Conservation (phyloP, 2,888 invertebrate genomes). For the Pseudococcus jackbeardsleyi region DNA sequence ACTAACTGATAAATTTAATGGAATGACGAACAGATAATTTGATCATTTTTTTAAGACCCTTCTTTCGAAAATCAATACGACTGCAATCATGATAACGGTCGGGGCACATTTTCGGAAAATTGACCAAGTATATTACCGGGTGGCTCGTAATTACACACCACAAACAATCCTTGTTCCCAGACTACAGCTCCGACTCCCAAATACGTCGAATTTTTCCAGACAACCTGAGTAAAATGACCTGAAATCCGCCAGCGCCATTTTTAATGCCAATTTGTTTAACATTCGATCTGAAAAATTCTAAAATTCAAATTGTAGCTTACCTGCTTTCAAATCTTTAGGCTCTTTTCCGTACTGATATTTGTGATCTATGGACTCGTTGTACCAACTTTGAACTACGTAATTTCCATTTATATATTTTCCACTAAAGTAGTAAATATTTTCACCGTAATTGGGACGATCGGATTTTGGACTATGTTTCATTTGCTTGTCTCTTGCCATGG, state of each 20-base stretch:
- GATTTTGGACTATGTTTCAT: slow-evolving; percentile 47
- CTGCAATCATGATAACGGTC: not conserved
- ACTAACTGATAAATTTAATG: too few relatives aligned
- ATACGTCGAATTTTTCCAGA: slow-evolving; percentile 61
- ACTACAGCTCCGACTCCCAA: slow-evolving; percentile 51
- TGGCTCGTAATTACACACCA: slow-evolving; percentile 65
- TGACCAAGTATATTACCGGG: slow-evolving; percentile 39
- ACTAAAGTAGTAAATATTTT: slow-evolving; percentile 62
- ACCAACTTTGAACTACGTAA: slow-evolving; percentile 60
- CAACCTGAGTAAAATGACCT: slow-evolving; percentile 64
- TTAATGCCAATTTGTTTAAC: not conserved
- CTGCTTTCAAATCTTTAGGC: slow-evolving; percentile 16
- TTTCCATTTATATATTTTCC: slow-evolving; percentile 14
- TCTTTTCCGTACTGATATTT: slow-evolving; percentile 58
- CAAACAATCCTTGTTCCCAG: slow-evolving; percentile 17
- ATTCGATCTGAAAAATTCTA: too few relatives aligned
- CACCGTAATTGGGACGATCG: slow-evolving; percentile 60
- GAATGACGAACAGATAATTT: too few relatives aligned
- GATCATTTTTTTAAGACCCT: too few relatives aligned
- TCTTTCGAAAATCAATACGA: not conserved
- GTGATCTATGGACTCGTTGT: slow-evolving; percentile 50
- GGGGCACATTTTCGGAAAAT: slow-evolving; percentile 46
- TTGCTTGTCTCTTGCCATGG: slow-evolving; percentile 4
- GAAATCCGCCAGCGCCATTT: not conserved
- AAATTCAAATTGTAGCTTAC: not conserved